Percentiles rank a stretch among this genome's conserved stretches.
phyloP scores from a whole-genome alignment of 2,888 invertebrate genomes.

The Cheilosia vulpina region DNA sequence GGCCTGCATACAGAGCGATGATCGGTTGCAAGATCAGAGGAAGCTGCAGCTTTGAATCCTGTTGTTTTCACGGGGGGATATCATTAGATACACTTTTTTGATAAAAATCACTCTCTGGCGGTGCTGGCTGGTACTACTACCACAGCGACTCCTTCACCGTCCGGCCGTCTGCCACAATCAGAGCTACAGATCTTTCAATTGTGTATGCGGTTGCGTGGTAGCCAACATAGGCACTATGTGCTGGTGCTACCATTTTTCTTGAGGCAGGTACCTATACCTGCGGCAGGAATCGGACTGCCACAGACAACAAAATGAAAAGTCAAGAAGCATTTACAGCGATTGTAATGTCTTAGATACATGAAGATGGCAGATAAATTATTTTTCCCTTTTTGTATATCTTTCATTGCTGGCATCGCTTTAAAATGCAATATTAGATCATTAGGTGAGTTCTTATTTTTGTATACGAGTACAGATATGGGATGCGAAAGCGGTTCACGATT shows the following conservation, averaged over 20 bases:
- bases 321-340: constrained; percentile 84
- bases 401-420: constrained; percentile 20
- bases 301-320: constrained; percentile 78
- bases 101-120: constrained; percentile 66
- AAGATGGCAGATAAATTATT: constrained; percentile 83
- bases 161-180: constrained; percentile 53
- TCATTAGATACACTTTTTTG: constrained; percentile 73
- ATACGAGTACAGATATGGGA: no score
- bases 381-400: constrained; percentile 73
- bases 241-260: constrained; percentile 57
- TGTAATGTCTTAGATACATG: constrained; percentile 84
- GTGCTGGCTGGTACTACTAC: constrained; percentile 29
- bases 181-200: constrained; percentile 73
- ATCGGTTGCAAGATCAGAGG: constrained; percentile 66
- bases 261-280: constrained; percentile 2
- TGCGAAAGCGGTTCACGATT: background rate
- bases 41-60: constrained; percentile 61
- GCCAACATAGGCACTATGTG: constrained; percentile 1
- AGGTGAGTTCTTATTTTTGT: constrained; percentile 6
- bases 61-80: constrained; percentile 66
- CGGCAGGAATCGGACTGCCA: background rate
- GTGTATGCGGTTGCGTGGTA: constrained; percentile 40
- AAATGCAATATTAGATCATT: constrained; percentile 60
- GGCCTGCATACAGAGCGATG: constrained; percentile 43
- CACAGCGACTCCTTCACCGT: background rate